A percentile compares a stretch with the other conserved stretches of the same genome.
phyloP scores from a whole-genome alignment of 2,113 vertebrate genomes.

The Prochilodus magdalenae region DNA sequence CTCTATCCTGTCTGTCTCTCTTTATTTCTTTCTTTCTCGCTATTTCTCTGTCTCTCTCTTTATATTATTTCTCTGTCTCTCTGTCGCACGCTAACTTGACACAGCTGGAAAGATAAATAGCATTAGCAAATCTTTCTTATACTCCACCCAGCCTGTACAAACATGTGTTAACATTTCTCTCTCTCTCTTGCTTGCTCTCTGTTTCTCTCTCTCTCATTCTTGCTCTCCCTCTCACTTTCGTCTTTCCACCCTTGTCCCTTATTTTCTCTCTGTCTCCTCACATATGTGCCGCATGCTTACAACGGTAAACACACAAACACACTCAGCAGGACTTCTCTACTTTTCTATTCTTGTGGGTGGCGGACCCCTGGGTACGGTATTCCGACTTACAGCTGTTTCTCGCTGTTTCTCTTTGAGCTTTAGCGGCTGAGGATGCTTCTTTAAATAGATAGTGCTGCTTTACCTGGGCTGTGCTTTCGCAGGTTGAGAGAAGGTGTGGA shows the following conservation, averaged over 20 bases:
- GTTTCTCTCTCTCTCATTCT: neutral
- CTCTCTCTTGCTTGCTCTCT: neutral
- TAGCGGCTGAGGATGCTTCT: neutral
- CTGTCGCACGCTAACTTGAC: no score
- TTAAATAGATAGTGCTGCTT: conserved; percentile 17
- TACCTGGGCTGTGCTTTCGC: conserved; percentile 18
- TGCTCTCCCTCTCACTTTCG: no score
- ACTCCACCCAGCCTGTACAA: no score
- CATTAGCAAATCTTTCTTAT: no score
- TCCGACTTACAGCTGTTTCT: conserved; percentile 10
- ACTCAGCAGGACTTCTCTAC: conserved; percentile 21
- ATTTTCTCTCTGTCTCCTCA: no score
- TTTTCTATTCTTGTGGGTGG: conserved; percentile 4
- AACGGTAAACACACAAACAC: conserved; percentile 1
- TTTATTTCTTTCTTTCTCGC: no score
- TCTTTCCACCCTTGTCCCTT: no score
- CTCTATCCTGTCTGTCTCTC: neutral
- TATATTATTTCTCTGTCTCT: no score
- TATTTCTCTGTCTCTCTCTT: no score
- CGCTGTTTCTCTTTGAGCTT: conserved; percentile 14
- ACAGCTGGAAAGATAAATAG: no score
- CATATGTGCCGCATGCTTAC: no score
- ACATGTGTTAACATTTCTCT: no score
- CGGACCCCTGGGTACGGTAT: neutral
- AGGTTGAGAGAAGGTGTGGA: conserved; percentile 9